These are phyloP conservation scores for Pachyramphus minor DNA, from an alignment of 2,113 vertebrate genomes.

Conservation along the genomic window DNA sequence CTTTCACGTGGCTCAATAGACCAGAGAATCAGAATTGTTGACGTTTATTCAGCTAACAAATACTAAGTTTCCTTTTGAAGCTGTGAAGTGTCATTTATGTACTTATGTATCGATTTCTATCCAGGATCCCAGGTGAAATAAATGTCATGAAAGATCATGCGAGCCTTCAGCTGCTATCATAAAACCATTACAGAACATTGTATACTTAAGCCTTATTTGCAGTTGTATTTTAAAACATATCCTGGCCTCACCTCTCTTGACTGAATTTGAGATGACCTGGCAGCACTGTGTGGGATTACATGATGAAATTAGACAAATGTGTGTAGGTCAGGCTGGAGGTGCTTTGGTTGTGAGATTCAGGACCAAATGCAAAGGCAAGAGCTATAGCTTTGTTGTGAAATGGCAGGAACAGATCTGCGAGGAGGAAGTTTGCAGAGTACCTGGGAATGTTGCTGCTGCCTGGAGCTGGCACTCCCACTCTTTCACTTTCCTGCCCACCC, in stretches of 20 bases:
- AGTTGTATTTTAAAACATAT: constrained; percentile 14
- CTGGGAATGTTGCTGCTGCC: neutral
- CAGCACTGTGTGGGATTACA: neutral
- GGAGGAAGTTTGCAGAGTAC: constrained; percentile 9
- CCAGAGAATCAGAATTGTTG: neutral
- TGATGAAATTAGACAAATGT: neutral
- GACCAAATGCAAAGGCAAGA: neutral
- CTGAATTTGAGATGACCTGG: neutral
- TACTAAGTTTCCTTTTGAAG: neutral
- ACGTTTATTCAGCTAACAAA: neutral
- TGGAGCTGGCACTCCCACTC: constrained; percentile 29
- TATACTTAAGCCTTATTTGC: neutral
- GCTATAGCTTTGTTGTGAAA: neutral
- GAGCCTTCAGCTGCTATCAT: neutral
- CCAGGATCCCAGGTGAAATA: constrained; percentile 5
- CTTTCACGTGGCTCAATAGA: neutral
- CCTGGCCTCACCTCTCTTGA: neutral
- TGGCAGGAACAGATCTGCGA: neutral
- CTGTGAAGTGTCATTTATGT: neutral
- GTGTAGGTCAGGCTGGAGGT: neutral
- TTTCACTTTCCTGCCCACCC: constrained; percentile 63
- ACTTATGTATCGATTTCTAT: neutral
- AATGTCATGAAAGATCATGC: neutral
- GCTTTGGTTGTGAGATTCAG: neutral
- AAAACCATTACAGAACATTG: neutral